Percentiles rank a stretch among this genome's conserved stretches.
These are phyloP conservation scores for Micropterix aruncella DNA, from an alignment of 2,888 invertebrate genomes.

Conservation along the genomic window DNA sequence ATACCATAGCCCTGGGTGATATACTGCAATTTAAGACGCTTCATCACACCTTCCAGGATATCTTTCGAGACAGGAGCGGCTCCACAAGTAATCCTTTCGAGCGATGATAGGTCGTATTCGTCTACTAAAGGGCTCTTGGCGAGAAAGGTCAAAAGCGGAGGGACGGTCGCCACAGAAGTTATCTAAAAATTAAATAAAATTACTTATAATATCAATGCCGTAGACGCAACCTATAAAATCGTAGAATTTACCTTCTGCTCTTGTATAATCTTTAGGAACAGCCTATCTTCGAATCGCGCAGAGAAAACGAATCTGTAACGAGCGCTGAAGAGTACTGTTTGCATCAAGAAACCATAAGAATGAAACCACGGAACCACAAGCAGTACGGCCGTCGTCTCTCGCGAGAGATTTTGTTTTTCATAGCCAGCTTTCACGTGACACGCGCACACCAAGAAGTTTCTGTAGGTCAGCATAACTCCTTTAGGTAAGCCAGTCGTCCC, in stretches of 20 bases:
- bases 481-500: conserved; percentile 41
- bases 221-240: too few species aligned
- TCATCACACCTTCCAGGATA: conserved; percentile 31
- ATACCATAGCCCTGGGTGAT: conserved; percentile 50
- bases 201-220: too few species aligned
- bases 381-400: conserved; percentile 15
- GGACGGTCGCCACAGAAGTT: conserved; percentile 43
- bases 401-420: neutral
- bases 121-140: conserved; percentile 52
- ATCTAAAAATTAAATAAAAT: too few species aligned
- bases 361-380: conserved; percentile 46
- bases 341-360: conserved; percentile 36
- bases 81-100: conserved; percentile 44
- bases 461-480: conserved; percentile 34
- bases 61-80: conserved; percentile 58
- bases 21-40: conserved; percentile 19
- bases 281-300: conserved; percentile 35
- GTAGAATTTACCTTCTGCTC: conserved; percentile 32
- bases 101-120: conserved; percentile 46
- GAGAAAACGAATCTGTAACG: conserved; percentile 26
- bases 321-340: conserved; percentile 24
- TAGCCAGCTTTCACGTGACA: neutral
- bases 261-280: conserved; percentile 34
- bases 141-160: conserved; percentile 56
- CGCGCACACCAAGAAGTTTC: conserved; percentile 20